Conservation (phyloP, 2,888 invertebrate genomes). For the Spisula subtruncata region DNA sequence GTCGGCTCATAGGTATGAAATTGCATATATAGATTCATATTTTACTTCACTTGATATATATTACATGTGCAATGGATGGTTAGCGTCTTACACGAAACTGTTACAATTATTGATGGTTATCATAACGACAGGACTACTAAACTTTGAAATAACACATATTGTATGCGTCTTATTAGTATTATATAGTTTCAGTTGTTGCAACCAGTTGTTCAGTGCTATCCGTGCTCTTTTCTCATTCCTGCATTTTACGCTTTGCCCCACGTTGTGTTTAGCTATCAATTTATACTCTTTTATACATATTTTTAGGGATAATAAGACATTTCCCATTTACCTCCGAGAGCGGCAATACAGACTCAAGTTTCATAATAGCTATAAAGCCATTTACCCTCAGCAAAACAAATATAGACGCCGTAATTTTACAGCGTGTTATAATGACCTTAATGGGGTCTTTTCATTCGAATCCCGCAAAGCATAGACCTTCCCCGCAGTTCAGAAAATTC, state of each 20-base stretch:
- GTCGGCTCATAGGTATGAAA: background rate
- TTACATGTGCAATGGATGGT: too few species aligned
- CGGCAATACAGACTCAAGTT: conserved; percentile 53
- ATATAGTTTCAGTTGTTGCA: background rate
- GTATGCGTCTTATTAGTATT: background rate
- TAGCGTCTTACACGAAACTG: too few species aligned
- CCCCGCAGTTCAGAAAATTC: conserved; percentile 52
- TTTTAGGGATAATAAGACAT: conserved; percentile 62
- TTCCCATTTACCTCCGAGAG: conserved; percentile 63
- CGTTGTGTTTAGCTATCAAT: conserved; percentile 17
- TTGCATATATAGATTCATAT: background rate
- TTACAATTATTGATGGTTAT: too few species aligned
- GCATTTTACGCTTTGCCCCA: conserved; percentile 8
- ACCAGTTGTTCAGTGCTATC: background rate
- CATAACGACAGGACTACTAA: too few species aligned
- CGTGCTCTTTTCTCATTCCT: background rate
- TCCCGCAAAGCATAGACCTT: conserved; percentile 41
- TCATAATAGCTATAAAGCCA: conserved; percentile 64
- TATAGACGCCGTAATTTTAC: conserved; percentile 54
- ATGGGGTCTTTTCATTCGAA: conserved; percentile 63
- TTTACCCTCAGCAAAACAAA: conserved; percentile 69
- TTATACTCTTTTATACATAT: conserved; percentile 50
- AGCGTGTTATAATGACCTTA: conserved; percentile 56
- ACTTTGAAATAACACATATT: background rate
- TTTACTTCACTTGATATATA: background rate